phyloP scores from a whole-genome alignment of 2,888 invertebrate genomes.

The Listrodromus nycthemerus region DNA sequence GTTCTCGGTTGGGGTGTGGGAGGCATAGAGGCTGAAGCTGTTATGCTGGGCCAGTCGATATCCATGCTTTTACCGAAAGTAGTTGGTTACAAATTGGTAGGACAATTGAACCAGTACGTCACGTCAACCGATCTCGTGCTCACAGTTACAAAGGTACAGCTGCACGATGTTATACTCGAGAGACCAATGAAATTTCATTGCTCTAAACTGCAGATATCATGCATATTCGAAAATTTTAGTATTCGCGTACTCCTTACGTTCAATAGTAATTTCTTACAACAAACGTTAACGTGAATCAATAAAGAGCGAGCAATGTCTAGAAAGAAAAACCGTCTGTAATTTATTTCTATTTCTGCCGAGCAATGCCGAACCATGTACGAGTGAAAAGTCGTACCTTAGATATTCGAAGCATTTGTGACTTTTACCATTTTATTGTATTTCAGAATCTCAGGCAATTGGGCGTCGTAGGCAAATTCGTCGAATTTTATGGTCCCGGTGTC shows the following conservation, averaged over 20 bases:
- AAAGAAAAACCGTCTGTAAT: not conserved
- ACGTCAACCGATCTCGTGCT: constrained; percentile 99
- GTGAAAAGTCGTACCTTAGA: not conserved
- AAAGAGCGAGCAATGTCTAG: not conserved
- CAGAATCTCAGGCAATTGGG: constrained; percentile 92
- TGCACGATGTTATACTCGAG: no score
- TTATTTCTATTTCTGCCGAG: not conserved
- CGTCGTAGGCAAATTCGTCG: constrained; percentile 99
- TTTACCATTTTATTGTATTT: constrained; percentile 1
- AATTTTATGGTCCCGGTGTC: constrained; percentile 98
- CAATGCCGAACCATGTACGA: not conserved
- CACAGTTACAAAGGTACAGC: constrained; percentile 95
- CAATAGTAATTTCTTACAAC: no score
- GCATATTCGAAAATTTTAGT: not conserved
- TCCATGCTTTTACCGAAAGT: constrained; percentile 98
- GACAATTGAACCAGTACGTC: constrained; percentile 91
- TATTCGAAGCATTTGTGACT: not conserved
- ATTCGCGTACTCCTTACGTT: no score
- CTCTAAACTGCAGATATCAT: not conserved
- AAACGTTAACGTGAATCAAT: no score
- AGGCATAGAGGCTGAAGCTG: constrained; percentile 99
- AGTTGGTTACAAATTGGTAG: constrained; percentile 96
- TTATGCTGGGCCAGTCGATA: constrained; percentile 99
- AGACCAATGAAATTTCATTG: no score
- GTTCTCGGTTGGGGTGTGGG: constrained; percentile 99